Evolutionary conservation across 2,888 invertebrate genomes (phyloP).

Genomic region (Megastigmus dorsalis): DNA sequence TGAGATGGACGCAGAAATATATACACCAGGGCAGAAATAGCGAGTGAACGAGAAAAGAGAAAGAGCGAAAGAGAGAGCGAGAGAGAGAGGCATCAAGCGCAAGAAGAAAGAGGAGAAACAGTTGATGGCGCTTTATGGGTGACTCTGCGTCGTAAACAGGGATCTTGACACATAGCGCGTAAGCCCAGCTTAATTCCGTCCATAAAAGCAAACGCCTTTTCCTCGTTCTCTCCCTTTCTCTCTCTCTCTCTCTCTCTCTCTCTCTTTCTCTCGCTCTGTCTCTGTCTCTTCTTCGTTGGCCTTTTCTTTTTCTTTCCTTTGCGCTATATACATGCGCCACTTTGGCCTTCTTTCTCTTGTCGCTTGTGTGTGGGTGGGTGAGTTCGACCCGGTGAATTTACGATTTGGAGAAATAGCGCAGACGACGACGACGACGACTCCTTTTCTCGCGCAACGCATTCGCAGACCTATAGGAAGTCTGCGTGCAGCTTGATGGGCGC

Average conservation of each 20-base stretch:
- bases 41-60: too few relatives aligned
- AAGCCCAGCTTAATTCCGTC: constrained; percentile 61
- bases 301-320: too few relatives aligned
- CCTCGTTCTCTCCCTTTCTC: not conserved
- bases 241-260: not conserved
- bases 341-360: not conserved
- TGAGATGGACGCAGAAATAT: too few relatives aligned
- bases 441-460: too few relatives aligned
- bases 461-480: too few relatives aligned
- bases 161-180: constrained; percentile 61
- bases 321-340: constrained; percentile 1
- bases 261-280: not conserved
- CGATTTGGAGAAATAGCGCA: constrained; percentile 27
- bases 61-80: too few relatives aligned
- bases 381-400: constrained; percentile 36
- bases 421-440: not conserved
- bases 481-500: too few relatives aligned
- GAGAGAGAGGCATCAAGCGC: too few relatives aligned
- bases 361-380: too few relatives aligned
- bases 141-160: constrained; percentile 60
- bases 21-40: too few relatives aligned
- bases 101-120: constrained; percentile 51
- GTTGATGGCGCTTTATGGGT: constrained; percentile 61
- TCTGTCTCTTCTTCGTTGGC: not conserved
- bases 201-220: constrained; percentile 59